Evolutionary conservation across 2,888 invertebrate species (phyloP).

Genomic region (Callosobruchus maculatus): DNA sequence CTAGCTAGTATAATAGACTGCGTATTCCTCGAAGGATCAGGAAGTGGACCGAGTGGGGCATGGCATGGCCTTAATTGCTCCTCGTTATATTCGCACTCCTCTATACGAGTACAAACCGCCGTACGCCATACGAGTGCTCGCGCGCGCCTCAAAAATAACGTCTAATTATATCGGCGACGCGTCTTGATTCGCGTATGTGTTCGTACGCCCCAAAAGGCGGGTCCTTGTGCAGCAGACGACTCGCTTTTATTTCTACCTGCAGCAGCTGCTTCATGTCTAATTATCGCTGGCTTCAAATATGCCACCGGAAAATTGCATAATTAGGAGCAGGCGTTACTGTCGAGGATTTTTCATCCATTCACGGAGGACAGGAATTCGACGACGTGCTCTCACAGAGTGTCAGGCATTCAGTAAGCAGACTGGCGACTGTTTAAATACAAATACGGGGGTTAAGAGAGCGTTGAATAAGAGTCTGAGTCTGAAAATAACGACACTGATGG

Average conservation of each 20-base stretch:
- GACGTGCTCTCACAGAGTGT: too few species aligned
- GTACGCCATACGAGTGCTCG: not conserved
- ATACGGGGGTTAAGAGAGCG: too few species aligned
- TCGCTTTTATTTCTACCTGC: not conserved
- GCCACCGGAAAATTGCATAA: not conserved
- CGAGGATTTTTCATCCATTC: not conserved
- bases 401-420: too few species aligned
- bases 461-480: too few species aligned
- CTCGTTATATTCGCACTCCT: not conserved
- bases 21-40: too few species aligned
- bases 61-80: not conserved
- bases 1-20: too few species aligned
- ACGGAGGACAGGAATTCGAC: not conserved
- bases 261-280: not conserved
- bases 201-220: not conserved
- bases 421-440: too few species aligned
- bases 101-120: not conserved
- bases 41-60: not conserved
- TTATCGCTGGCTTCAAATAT: not conserved
- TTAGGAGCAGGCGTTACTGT: not conserved
- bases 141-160: not conserved
- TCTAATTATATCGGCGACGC: not conserved
- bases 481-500: too few species aligned
- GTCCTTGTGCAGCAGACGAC: not conserved
- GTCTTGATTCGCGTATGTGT: not conserved